A percentile compares a stretch with the other conserved stretches of the same genome.
phyloP scores from a whole-genome alignment of 2,113 vertebrate genomes.

The Callopanchax toddi region DNA sequence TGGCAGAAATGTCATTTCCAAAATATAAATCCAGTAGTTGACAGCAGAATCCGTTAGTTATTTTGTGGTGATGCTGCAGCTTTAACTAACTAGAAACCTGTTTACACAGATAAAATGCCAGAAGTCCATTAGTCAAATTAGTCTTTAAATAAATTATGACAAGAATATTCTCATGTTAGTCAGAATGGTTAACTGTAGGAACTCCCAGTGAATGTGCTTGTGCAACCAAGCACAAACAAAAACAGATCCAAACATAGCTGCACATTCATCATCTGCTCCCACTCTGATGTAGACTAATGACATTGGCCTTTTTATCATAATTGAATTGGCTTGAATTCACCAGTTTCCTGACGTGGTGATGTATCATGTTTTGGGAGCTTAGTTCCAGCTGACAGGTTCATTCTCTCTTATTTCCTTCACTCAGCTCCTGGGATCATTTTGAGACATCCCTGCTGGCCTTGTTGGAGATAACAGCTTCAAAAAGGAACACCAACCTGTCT shows the following conservation, averaged over 20 bases:
- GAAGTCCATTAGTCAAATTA: background rate
- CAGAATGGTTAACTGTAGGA: slow-evolving; percentile 2
- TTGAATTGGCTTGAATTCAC: slow-evolving; percentile 45
- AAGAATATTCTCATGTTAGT: slow-evolving; percentile 9
- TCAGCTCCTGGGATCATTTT: background rate
- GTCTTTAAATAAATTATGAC: slow-evolving; percentile 14
- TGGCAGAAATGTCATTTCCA: no score
- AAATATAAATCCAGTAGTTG: no score
- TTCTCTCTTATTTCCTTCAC: background rate
- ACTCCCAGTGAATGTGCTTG: slow-evolving; percentile 12
- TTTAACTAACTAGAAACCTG: no score
- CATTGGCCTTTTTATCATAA: slow-evolving; percentile 40
- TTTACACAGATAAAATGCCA: no score
- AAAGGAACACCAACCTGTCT: slow-evolving; percentile 20
- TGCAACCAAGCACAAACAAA: slow-evolving; percentile 23
- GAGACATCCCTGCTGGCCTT: no score
- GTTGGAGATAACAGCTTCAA: no score
- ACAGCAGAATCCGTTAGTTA: no score
- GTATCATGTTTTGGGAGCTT: slow-evolving; percentile 55
- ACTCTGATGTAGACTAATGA: slow-evolving; percentile 49
- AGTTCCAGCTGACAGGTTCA: slow-evolving; percentile 48
- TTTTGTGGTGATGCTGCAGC: no score
- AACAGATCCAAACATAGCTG: slow-evolving; percentile 27
- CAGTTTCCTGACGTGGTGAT: slow-evolving; percentile 32
- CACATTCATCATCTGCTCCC: slow-evolving; percentile 55